phyloP scores from a whole-genome alignment of 1,140 invertebrate genomes.

The Drosophila takahashii region DNA sequence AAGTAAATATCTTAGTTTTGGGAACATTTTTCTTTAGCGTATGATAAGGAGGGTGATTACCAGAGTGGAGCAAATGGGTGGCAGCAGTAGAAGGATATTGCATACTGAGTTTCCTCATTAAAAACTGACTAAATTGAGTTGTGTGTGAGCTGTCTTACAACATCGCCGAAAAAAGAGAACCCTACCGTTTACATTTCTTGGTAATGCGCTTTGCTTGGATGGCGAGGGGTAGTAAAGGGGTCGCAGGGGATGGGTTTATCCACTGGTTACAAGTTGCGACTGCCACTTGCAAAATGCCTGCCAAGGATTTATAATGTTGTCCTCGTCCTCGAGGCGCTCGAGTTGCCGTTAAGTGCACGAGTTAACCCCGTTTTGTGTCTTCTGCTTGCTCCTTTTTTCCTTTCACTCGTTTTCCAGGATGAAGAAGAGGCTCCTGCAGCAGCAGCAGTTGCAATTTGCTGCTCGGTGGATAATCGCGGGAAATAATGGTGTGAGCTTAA shows the following conservation, averaged over 20 bases:
- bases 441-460: conserved; percentile 21
- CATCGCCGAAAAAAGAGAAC: conserved; percentile 49
- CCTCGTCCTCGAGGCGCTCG: conserved; percentile 75
- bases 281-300: conserved; percentile 81
- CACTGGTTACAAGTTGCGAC: conserved; percentile 53
- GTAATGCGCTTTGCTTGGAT: conserved; percentile 49
- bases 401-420: conserved; percentile 5
- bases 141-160: conserved; percentile 51
- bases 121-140: conserved; percentile 80
- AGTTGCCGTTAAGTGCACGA: conserved; percentile 79
- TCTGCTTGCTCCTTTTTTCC: conserved; percentile 9
- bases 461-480: conserved; percentile 26
- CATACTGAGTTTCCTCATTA: conserved; percentile 68
- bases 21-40: not conserved
- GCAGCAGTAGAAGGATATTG: conserved; percentile 26
- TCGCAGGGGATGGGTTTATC: not conserved
- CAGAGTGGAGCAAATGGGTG: conserved; percentile 12
- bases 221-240: not conserved
- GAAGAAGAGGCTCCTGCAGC: conserved; percentile 5
- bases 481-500: conserved; percentile 29
- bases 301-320: conserved; percentile 80
- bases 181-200: conserved; percentile 30
- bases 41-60: conserved; percentile 8
- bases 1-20: not conserved
- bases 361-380: conserved; percentile 75